Evolutionary conservation across 1,140 invertebrate genomes (phyloP), one percentile per base, ranked within the genome.

Genomic region (Heliconius melpomene): DNA sequence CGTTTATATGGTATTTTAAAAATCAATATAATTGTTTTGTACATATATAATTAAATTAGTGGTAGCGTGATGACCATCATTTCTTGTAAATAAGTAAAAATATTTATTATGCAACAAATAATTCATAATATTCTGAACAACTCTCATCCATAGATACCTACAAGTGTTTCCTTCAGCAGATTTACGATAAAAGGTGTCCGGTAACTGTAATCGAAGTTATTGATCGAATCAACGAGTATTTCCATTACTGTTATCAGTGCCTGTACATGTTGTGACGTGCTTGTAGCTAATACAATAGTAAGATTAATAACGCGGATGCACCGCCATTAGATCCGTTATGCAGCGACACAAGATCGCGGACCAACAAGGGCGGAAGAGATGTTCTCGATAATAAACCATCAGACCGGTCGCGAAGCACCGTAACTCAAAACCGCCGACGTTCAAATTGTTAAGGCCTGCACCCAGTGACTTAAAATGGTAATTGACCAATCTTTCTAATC

Each of bases 351-450:
- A 88, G 88, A 84, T 78, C 78, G 85, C 83, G 82, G 87, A 83
- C 86, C 88, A 89, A 94, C 91, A 90, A 90, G 90, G 87, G 91
- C 91, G 91, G 91, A 92, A 92, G 92, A 92, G 89, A 91, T 92
- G 89, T 85, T 87, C 87, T 85, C 81, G 92, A 94, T 94, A 91
- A 93, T 93, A 93, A 94, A 92, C 87, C 90, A 91, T 92, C 91
- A 90, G 84, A 75, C 84, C 77, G 40, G 13, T 16, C 40, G 40
- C 40, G 83, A 80, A 85, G 84, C 86, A 79, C 88, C 87, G 89
- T 93, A 92, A 92, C 88, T 93, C 90, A 90, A 89, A 87, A 88
- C 82, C 81, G 88, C 79, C 83, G 92, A 92, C 88, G 86, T 88
- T 85, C 84, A 92, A 92, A 92, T 92, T 92, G 89, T 91, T 89